Percentiles rank a stretch among this genome's conserved stretches.
Evolutionary conservation across 2,888 invertebrate genomes (phyloP).

Genomic region (Plutella xylostella): DNA sequence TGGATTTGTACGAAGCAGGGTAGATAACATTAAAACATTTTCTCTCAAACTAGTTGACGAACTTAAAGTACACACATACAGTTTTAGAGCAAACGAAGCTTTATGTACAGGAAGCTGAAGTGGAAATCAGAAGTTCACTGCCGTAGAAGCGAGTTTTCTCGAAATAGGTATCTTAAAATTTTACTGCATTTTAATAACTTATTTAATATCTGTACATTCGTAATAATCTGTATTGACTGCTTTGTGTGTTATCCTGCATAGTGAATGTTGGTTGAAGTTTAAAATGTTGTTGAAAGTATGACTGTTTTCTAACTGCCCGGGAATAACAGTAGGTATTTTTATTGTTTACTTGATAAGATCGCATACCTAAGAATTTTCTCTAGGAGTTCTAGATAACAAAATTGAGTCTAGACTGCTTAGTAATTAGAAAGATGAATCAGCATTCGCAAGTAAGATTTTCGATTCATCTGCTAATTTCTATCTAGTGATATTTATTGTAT

Average conservation of each 20-base stretch:
- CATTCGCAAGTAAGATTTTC: not conserved
- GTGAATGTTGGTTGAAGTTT: too few relatives aligned
- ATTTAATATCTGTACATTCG: slow-evolving; percentile 1
- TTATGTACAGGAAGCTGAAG: slow-evolving; percentile 43
- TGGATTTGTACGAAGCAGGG: not conserved
- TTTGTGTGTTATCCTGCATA: not conserved
- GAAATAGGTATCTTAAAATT: not conserved
- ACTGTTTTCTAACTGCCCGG: too few relatives aligned
- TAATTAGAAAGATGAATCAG: slow-evolving; percentile 2
- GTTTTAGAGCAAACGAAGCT: slow-evolving; percentile 44
- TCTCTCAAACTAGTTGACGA: not conserved
- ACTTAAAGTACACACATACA: slow-evolving; percentile 19
- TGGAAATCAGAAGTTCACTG: slow-evolving; percentile 40
- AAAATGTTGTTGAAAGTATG: too few relatives aligned
- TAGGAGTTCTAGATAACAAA: not conserved
- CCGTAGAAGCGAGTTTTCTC: slow-evolving; percentile 35
- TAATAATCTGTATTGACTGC: too few relatives aligned
- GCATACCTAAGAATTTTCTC: not conserved
- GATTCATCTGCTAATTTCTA: slow-evolving; percentile 5
- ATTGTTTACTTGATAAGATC: too few relatives aligned
- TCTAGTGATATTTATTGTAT: not conserved
- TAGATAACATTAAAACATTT: too few relatives aligned
- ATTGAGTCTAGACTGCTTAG: not conserved
- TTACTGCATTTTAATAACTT: not conserved
- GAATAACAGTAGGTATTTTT: too few relatives aligned